phyloP scores from a whole-genome alignment of 2,113 vertebrate species.

The Mustela lutreola region DNA sequence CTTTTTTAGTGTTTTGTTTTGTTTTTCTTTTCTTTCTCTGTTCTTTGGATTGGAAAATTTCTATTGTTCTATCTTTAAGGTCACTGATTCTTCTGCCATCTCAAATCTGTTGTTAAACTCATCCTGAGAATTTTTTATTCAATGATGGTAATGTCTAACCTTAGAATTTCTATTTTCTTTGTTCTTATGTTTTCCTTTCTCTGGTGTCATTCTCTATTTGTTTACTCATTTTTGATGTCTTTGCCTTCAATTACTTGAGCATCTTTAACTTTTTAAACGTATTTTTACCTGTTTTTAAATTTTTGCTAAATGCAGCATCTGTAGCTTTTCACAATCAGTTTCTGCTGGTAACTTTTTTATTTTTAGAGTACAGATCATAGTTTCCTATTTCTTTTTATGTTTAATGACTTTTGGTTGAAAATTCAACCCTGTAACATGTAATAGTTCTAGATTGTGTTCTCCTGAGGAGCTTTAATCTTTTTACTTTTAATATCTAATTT shows the following conservation, averaged over 20 bases:
- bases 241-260: neutral
- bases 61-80: neutral
- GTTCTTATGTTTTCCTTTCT: slow-evolving; percentile 5
- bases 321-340: neutral
- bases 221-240: neutral
- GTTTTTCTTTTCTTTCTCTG: neutral
- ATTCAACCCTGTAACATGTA: neutral
- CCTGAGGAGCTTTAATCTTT: neutral
- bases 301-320: neutral
- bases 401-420: slow-evolving; percentile 25
- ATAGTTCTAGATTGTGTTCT: neutral
- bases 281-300: neutral
- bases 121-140: neutral
- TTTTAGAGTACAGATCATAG: neutral
- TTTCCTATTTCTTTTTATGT: neutral
- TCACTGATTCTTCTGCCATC: neutral
- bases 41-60: neutral
- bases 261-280: neutral
- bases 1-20: neutral
- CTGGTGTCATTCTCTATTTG: neutral
- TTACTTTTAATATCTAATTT: neutral
- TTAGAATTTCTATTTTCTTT: neutral
- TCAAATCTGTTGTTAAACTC: neutral
- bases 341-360: neutral
- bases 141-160: neutral